phyloP scores from a whole-genome alignment of 2,888 invertebrate genomes.

The Bruchidius siliquastri region DNA sequence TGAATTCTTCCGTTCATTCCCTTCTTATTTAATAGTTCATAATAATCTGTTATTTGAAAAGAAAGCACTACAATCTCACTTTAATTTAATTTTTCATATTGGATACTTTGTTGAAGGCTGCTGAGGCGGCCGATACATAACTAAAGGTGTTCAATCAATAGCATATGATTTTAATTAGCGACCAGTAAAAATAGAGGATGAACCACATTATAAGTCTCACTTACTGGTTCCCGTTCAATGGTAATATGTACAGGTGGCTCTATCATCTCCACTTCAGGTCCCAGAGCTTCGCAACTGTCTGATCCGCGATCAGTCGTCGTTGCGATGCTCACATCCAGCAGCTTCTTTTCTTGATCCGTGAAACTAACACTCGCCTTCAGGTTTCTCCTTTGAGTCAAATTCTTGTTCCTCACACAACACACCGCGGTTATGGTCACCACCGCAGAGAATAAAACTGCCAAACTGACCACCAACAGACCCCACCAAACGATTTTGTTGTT shows the following conservation, averaged over 20 bases:
- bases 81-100: too few species aligned
- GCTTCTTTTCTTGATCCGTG: conserved; percentile 83
- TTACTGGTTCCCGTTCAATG: conserved; percentile 48
- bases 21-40: too few species aligned
- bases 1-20: too few species aligned
- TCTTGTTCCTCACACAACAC: conserved; percentile 53
- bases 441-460: conserved; percentile 60
- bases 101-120: too few species aligned
- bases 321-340: conserved; percentile 74
- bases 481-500: conserved; percentile 69
- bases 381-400: conserved; percentile 59
- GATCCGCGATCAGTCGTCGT: conserved; percentile 60
- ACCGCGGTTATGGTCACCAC: conserved; percentile 58
- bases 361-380: conserved; percentile 77
- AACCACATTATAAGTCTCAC: too few species aligned
- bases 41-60: too few species aligned
- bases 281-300: conserved; percentile 55
- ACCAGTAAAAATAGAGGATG: too few species aligned
- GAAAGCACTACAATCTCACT: too few species aligned
- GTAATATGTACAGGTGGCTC: conserved; percentile 51
- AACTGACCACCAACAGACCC: conserved; percentile 66
- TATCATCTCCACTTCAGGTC: conserved; percentile 54
- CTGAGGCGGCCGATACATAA: too few species aligned
- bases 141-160: too few species aligned
- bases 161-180: too few species aligned